These are phyloP conservation scores for Hyles euphorbiae DNA, from an alignment of 1,140 invertebrate species.

Conservation along the genomic window DNA sequence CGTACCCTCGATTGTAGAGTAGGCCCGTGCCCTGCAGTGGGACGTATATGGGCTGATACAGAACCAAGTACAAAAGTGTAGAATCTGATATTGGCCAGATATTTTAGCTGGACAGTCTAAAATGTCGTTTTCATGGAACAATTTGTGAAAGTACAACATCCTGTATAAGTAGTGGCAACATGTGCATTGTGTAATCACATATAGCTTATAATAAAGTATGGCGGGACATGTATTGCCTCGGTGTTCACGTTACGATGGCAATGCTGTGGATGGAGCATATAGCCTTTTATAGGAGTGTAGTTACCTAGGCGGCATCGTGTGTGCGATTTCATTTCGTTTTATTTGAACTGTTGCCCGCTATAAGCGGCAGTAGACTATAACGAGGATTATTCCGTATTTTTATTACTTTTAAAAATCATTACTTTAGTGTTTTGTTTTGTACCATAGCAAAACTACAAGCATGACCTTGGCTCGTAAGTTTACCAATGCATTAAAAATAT, in stretches of 20 bases:
- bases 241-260: slow-evolving; percentile 16
- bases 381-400: slow-evolving; percentile 16
- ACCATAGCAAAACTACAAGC: not conserved
- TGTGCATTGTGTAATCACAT: slow-evolving; percentile 7
- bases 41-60: too few relatives aligned
- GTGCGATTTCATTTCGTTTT: slow-evolving; percentile 39
- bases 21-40: too few relatives aligned
- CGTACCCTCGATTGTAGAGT: too few relatives aligned
- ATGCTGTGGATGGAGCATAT: slow-evolving; percentile 11
- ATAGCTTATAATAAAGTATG: slow-evolving; percentile 15
- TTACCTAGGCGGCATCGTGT: slow-evolving; percentile 16
- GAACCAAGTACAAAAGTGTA: too few relatives aligned
- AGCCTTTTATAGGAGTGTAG: slow-evolving; percentile 15
- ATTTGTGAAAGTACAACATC: not conserved
- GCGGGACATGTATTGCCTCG: slow-evolving; percentile 20
- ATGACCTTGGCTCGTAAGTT: too few relatives aligned
- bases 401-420: not conserved
- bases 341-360: slow-evolving; percentile 27
- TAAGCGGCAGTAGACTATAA: slow-evolving; percentile 26
- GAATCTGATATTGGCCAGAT: too few relatives aligned
- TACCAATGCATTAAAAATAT: too few relatives aligned
- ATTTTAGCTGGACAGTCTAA: too few relatives aligned
- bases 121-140: not conserved
- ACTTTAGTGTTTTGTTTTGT: slow-evolving; percentile 1
- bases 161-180: not conserved